Evolutionary conservation across 2,113 vertebrate genomes (phyloP), one percentile per base, ranked within the genome.

Genomic region (Pipa parva): DNA sequence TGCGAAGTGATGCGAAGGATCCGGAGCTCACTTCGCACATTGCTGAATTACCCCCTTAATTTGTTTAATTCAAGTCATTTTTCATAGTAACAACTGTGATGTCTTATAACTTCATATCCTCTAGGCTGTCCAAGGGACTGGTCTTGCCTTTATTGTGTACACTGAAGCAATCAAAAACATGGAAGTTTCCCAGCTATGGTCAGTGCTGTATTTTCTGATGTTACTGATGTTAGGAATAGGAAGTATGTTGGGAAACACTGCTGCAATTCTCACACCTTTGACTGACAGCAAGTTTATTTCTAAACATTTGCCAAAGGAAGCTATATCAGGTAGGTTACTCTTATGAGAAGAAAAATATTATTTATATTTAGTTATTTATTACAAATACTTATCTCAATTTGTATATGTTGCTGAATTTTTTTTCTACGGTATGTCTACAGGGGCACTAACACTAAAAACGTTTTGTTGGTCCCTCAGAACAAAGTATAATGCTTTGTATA

Each of bases 141-240:
- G 96, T 5, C 76, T 98, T 75, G 93, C 94, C 1, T 98, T 97
- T 73, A 97, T 98, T 0, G 88, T 98, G 71, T 97, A 97, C 77
- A 97, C 89, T 0, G 96, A 98, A 79, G 96, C 93, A 0, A 98
- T 98, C 21, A 92, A 87, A 51, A 93, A 93, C 83, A 96, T 98
- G 96, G 93, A 92, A 0, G 63, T 91, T 45, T 77, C 96, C 1
- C 96, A 97, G 84, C 78, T 98, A 36, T 98, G 95, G 90, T 95
- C 96, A 0, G 88, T 93, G 54, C 87, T 98, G 0, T 98, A 97
- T 79, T 98, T 97, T 56, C 0, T 83, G 63, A 98, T 98, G 96
- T 81, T 98, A 39, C 77, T 98, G 71, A 81, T 91, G 80, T 72
- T 98, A 80, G 96, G 96, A 9, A 78, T 98, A 0, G 96, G 96